Percentiles rank a stretch among this genome's conserved stretches.
Evolutionary conservation across 2,888 invertebrate genomes (phyloP).

Genomic region (Scaptomyza tumidula): DNA sequence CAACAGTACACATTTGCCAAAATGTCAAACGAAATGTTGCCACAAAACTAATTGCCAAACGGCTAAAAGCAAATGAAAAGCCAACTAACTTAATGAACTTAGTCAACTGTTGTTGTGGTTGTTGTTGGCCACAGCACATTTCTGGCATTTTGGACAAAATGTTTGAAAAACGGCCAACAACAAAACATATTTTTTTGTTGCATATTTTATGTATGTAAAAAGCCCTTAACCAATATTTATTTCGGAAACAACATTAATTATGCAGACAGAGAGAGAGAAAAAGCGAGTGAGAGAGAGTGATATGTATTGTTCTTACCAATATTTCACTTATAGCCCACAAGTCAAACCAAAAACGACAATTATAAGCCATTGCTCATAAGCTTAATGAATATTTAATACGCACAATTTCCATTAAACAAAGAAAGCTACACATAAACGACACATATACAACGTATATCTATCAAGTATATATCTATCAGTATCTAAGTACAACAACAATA

Average conservation of each 20-base stretch:
- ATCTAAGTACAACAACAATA: neutral
- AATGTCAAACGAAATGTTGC: slow-evolving; percentile 71
- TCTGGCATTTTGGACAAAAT: slow-evolving; percentile 51
- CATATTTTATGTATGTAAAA: slow-evolving; percentile 40
- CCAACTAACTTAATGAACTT: slow-evolving; percentile 58
- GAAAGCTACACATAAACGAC: neutral
- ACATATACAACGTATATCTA: neutral
- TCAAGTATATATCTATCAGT: neutral
- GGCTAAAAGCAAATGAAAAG: slow-evolving; percentile 43
- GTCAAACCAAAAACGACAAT: slow-evolving; percentile 16
- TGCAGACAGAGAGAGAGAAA: slow-evolving; percentile 16
- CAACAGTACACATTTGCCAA: slow-evolving; percentile 29
- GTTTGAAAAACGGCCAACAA: slow-evolving; percentile 17
- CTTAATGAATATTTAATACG: slow-evolving; percentile 51
- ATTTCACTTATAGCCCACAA: slow-evolving; percentile 20
- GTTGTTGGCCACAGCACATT: neutral
- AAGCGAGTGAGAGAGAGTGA: neutral
- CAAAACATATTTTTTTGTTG: slow-evolving; percentile 25
- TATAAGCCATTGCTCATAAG: slow-evolving; percentile 23
- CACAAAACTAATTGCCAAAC: slow-evolving; percentile 75
- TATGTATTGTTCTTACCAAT: neutral
- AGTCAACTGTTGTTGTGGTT: neutral
- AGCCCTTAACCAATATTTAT: neutral
- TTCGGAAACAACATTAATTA: slow-evolving; percentile 36
- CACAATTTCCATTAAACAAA: slow-evolving; percentile 27